A percentile compares a stretch with the other conserved stretches of the same genome.
These are phyloP conservation scores for Electrophaes corylata DNA, from an alignment of 2,888 invertebrate species.

Conservation along the genomic window DNA sequence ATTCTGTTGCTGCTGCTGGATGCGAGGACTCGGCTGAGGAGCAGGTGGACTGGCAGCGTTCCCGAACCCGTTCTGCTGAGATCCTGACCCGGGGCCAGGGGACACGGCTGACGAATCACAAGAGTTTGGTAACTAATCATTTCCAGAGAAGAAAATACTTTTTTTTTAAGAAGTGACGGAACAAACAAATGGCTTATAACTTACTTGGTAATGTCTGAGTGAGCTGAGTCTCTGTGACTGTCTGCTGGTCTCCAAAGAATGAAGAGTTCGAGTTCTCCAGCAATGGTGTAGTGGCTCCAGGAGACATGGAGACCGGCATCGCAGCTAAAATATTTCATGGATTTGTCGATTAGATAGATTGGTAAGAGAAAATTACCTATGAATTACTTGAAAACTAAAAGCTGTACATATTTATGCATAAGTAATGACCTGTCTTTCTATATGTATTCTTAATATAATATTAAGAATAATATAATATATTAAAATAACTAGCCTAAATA, in stretches of 20 bases:
- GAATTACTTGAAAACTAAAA: not conserved
- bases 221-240: slow-evolving; percentile 69
- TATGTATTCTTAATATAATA: too few species aligned
- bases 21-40: slow-evolving; percentile 68
- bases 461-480: too few species aligned
- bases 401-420: not conserved
- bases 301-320: slow-evolving; percentile 77
- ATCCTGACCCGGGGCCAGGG: slow-evolving; percentile 58
- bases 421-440: too few species aligned
- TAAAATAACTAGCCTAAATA: slow-evolving; percentile 11
- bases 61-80: slow-evolving; percentile 74
- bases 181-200: too few species aligned
- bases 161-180: too few species aligned
- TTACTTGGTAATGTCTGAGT: slow-evolving; percentile 72
- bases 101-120: slow-evolving; percentile 50
- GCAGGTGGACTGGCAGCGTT: slow-evolving; percentile 63
- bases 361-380: not conserved
- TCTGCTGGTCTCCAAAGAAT: slow-evolving; percentile 74
- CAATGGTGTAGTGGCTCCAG: slow-evolving; percentile 73
- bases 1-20: slow-evolving; percentile 36
- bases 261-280: slow-evolving; percentile 71
- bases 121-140: not conserved
- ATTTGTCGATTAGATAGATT: not conserved
- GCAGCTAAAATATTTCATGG: slow-evolving; percentile 62
- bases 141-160: too few species aligned